These are phyloP conservation scores for Nesoenas mayeri DNA, from an alignment of 2,113 vertebrate species.

Conservation along the genomic window DNA sequence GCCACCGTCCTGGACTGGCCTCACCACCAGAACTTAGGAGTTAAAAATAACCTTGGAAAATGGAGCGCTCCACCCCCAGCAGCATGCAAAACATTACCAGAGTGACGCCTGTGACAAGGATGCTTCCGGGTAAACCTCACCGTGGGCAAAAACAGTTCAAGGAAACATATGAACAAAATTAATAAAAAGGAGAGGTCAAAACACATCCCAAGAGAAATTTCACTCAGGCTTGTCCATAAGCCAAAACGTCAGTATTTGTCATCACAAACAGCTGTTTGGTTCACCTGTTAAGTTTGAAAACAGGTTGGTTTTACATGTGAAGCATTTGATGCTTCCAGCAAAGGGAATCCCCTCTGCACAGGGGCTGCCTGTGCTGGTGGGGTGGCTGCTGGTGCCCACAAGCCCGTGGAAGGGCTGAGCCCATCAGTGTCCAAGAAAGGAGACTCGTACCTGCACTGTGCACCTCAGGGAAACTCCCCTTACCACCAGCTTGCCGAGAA, in stretches of 20 bases:
- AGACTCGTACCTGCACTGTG: accelerated
- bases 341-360: neutral
- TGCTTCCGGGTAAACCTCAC: neutral
- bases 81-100: neutral
- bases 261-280: neutral
- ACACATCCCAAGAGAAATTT: neutral
- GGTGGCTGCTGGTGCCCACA: neutral
- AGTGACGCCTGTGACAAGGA: neutral
- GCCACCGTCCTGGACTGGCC: neutral
- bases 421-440: neutral
- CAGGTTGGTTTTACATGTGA: neutral
- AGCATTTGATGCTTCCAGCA: neutral
- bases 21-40: neutral
- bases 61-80: neutral
- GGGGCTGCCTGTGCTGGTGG: neutral
- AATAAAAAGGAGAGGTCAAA: neutral
- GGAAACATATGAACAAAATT: neutral
- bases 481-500: neutral
- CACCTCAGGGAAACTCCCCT: neutral
- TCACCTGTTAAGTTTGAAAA: neutral
- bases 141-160: neutral
- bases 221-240: neutral
- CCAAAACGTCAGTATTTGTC: neutral
- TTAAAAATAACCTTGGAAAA: slow-evolving; percentile 5
- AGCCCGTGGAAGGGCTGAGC: neutral